Evolutionary conservation across 2,888 invertebrate species (phyloP), one percentile per base, ranked within the genome.

Genomic region (Drosophila neutralis): DNA sequence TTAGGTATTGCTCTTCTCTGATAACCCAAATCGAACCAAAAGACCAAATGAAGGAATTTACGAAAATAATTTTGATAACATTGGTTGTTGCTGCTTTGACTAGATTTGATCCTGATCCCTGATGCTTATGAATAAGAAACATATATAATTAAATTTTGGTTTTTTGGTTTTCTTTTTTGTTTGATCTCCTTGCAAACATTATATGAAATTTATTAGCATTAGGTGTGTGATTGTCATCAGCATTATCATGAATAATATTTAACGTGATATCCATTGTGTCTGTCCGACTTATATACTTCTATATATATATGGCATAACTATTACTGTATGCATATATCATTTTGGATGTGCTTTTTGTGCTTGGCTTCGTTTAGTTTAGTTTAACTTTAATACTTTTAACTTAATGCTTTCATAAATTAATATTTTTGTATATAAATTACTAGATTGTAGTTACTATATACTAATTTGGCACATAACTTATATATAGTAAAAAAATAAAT

Each of bases 131-230:
- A 87, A 90, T 91, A 89, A 86, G 84, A 91, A 90, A 91, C 90
- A 90, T 90, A 87, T 88, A 78, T 78, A 82, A 78, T 78, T 82
- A 82, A 86, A 84, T 79, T 49, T 78, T 79, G 38, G 27, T 73
- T 75, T 79, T 49, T 78, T 79, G 38, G 27, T 73, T 75, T 76
- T 70, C 87, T 73, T 76, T 73, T 69, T 87, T 85, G 84, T 89
- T 91, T 83, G 87, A 90, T 90, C 83, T 82, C 86, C 82, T 87
- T 75, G 84, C 79, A 90, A 87, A 90, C 86, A 90, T 90, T 86
- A 89, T 83, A 80, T 78, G 76, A 74, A 67, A 62, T 78, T 86
- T 78, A 68, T 76, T 78, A 69, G 62, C 64, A 76, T 79, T 74
- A 65, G 27, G 38, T 59, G 33, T 58, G 42, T 58, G 60, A 76